Evolutionary conservation across 2,888 invertebrate species (phyloP).

Genomic region (Kuschelorhynchus macadamiae): DNA sequence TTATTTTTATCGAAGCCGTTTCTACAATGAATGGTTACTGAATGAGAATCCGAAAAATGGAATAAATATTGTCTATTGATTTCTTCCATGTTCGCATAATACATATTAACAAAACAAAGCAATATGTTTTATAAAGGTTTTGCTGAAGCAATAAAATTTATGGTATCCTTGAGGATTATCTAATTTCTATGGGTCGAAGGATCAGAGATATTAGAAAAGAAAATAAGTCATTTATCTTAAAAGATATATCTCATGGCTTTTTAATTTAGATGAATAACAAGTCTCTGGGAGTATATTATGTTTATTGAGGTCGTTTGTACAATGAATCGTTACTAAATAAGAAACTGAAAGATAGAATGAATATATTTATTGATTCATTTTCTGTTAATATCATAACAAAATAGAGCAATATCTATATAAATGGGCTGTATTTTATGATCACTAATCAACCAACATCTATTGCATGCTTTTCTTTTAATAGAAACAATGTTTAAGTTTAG

Average conservation of each 20-base stretch:
- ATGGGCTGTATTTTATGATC: too few species aligned
- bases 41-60: not conserved
- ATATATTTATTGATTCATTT: too few species aligned
- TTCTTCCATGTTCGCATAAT: too few species aligned
- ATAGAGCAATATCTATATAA: too few species aligned
- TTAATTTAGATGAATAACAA: slow-evolving; percentile 10
- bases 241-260: slow-evolving; percentile 9
- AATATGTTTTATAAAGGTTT: too few species aligned
- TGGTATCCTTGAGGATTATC: slow-evolving; percentile 37
- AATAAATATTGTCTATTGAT: too few species aligned
- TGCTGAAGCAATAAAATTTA: slow-evolving; percentile 41
- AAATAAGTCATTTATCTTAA: slow-evolving; percentile 13
- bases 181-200: slow-evolving; percentile 38
- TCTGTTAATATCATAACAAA: too few species aligned
- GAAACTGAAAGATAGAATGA: not conserved
- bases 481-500: too few species aligned
- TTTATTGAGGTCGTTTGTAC: not conserved
- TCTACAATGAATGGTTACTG: not conserved
- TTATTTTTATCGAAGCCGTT: not conserved
- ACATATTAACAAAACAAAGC: too few species aligned
- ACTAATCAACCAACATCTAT: too few species aligned
- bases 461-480: too few species aligned
- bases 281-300: not conserved
- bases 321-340: not conserved
- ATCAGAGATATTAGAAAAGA: slow-evolving; percentile 29